Conservation (phyloP, 2,888 invertebrate genomes). For the Deilephila elpenor region DNA sequence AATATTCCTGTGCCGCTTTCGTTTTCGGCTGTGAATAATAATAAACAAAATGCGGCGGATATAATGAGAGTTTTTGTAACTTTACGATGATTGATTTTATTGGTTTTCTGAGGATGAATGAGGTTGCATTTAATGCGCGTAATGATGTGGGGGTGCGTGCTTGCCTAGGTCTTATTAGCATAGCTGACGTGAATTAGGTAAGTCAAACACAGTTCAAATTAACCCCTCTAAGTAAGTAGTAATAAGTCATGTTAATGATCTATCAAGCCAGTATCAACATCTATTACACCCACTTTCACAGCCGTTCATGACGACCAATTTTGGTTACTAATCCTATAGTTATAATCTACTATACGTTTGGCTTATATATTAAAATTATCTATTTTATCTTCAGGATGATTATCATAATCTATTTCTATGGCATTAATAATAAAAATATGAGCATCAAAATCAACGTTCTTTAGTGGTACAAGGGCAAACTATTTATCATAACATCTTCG, state of each 20-base stretch:
- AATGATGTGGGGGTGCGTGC: conserved; percentile 34
- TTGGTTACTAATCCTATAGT: background rate
- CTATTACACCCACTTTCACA: conserved; percentile 15
- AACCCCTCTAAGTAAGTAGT: background rate
- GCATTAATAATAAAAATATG: background rate
- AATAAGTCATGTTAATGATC: conserved; percentile 28
- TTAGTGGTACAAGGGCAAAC: background rate
- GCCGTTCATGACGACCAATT: conserved; percentile 21
- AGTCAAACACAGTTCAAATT: conserved; percentile 12
- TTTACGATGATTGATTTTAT: conserved; percentile 68
- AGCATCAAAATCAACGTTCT: background rate
- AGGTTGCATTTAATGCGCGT: conserved; percentile 42
- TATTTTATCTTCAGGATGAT: background rate
- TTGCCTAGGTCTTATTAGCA: conserved; percentile 27
- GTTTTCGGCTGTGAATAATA: conserved; percentile 70
- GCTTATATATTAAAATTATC: background rate
- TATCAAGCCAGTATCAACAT: conserved; percentile 27
- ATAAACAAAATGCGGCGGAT: conserved; percentile 72
- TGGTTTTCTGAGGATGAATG: conserved; percentile 59
- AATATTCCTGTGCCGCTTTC: conserved; percentile 74
- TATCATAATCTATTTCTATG: background rate
- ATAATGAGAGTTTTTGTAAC: conserved; percentile 67
- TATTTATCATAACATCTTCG: background rate
- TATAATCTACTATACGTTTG: conserved; percentile 2
- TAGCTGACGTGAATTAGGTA: conserved; percentile 23